Evolutionary conservation across 2,888 invertebrate genomes (phyloP), one percentile per base, ranked within the genome.

Genomic region (Leucoma salicis): DNA sequence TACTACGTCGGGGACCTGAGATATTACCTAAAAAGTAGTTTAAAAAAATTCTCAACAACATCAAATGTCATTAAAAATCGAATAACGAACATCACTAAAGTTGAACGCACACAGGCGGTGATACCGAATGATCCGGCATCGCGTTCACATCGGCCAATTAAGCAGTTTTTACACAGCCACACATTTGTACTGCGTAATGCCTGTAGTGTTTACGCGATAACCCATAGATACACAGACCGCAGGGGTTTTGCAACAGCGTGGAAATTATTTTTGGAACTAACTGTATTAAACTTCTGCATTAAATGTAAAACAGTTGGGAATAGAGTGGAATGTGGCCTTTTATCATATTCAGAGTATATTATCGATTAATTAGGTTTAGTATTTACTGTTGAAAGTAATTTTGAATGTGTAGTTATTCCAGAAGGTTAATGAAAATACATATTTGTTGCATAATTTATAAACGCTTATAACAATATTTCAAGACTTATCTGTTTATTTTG

Each of bases 91-190:
- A 72, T 70, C 82, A 76, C 82, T 82, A 80, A 40, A 48, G 57
- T 47, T 59, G 64, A 63, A 62, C 63, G 68, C 70, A 74, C 70
- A 70, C 66, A 68, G 35, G 70, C 68, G 60, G 70, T 78, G 81
- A 82, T 82, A 76, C 76, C 72, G 74, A 78, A 80, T 83, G 83
- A 84, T 83, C 78, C 82, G 73, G 64, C 62, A 67, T 68, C 64
- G 65, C 62, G 65, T 63, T 68, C 69, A 57, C 65, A 56, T 66
- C 62, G 70, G 70, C 76, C 85, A 86, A 87, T 88, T 84, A 85
- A 82, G 79, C 76, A 77, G 77, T 88, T 88, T 88, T 88, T 88
- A 84, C 83, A 74, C 79, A 62, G 70, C 74, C 77, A 62, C 77
- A 74, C 79, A 81, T 82, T 79, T 76, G 74, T 67, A 69, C 62